phyloP scores from a whole-genome alignment of 35 echinoderm and acorn worm species.

The Amphiura filiformis region DNA sequence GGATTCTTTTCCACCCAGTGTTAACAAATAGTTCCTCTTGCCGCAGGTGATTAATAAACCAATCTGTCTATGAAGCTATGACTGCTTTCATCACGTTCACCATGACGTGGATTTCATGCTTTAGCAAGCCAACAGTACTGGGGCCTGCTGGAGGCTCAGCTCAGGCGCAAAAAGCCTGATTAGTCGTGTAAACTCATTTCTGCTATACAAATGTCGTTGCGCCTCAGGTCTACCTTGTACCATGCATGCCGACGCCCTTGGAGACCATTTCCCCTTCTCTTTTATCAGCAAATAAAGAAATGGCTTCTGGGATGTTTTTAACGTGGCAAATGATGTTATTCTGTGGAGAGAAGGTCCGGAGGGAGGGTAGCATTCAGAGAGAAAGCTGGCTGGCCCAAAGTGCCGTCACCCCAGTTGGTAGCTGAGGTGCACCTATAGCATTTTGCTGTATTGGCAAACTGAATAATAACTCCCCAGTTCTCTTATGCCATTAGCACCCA shows the following conservation, averaged over 20 bases:
- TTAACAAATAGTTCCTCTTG: constrained; percentile 35
- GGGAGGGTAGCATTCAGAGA: background rate
- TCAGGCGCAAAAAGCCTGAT: constrained; percentile 7
- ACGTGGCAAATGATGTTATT: constrained; percentile 14
- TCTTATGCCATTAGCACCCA: background rate
- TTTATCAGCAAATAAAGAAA: background rate
- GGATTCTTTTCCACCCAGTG: constrained; percentile 7
- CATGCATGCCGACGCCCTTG: background rate
- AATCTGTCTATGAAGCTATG: constrained; percentile 22
- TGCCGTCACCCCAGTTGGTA: background rate
- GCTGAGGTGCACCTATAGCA: background rate
- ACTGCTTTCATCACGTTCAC: constrained; percentile 9
- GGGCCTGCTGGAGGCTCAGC: background rate
- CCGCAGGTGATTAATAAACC: constrained; percentile 43
- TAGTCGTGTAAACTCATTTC: constrained; percentile 14
- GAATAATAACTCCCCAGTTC: background rate
- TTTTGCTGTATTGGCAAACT: constrained; percentile 2
- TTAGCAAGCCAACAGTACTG: background rate
- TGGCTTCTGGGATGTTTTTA: background rate
- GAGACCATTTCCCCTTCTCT: background rate
- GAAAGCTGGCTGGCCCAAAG: constrained; percentile 3
- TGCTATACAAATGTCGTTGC: background rate
- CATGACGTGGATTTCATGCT: background rate
- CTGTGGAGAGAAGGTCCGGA: background rate
- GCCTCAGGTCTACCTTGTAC: background rate